Conservation (phyloP, 2,888 invertebrate genomes). For the Stegophylla sp. region DNA sequence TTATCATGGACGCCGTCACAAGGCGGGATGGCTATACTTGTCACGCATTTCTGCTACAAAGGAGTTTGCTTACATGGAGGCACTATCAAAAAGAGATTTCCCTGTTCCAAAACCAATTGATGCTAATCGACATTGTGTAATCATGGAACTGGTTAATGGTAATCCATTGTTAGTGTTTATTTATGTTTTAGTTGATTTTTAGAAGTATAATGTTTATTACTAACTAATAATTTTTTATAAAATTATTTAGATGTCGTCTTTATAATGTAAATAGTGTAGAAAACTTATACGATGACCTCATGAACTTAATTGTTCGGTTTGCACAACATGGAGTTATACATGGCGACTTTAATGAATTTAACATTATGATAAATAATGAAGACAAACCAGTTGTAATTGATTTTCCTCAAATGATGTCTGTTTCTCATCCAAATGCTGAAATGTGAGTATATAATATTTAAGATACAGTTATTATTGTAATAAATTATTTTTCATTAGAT, state of each 20-base stretch:
- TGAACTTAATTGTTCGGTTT: conserved; percentile 88
- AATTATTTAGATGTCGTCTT: conserved; percentile 68
- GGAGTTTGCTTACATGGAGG: conserved; percentile 98
- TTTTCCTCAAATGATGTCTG: conserved; percentile 99
- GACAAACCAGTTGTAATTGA: conserved; percentile 89
- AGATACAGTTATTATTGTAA: not conserved
- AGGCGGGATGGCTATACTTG: conserved; percentile 93
- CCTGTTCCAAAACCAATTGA: conserved; percentile 95
- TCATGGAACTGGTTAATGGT: conserved; percentile 91
- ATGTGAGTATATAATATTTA: conserved; percentile 68
- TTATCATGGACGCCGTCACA: conserved; percentile 90
- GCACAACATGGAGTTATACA: conserved; percentile 97
- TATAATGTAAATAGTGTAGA: conserved; percentile 75
- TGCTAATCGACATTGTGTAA: conserved; percentile 91
- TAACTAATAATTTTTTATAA: conserved; percentile 11
- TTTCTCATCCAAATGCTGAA: conserved; percentile 88
- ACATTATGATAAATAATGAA: conserved; percentile 85
- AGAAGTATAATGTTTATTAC: not conserved
- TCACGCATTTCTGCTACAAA: conserved; percentile 95
- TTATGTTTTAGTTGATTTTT: not conserved
- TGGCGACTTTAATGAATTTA: conserved; percentile 99
- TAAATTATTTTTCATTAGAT: too few relatives aligned
- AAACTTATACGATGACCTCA: conserved; percentile 86
- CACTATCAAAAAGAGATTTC: conserved; percentile 85
- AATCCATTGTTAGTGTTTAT: conserved; percentile 75